Evolutionary conservation across 1,140 invertebrate genomes (phyloP), one percentile per base, ranked within the genome.

Genomic region (Drosophila pruinosa): DNA sequence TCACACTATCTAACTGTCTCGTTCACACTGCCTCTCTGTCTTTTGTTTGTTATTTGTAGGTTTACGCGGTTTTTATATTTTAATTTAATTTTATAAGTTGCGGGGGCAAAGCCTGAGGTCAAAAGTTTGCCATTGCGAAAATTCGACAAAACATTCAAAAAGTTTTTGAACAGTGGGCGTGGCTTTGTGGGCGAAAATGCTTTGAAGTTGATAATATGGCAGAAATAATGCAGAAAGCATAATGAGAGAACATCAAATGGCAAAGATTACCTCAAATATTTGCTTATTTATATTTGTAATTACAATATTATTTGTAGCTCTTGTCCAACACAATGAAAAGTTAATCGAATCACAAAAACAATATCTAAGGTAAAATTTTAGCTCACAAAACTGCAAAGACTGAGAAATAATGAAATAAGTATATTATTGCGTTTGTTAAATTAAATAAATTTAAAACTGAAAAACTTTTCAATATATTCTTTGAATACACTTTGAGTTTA

Each of bases 51-150:
- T 86, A 64, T 88, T 78, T 82, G 79, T 75, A 61, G 78, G 78
- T 75, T 86, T 88, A 78, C 74, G 82, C 81, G 82, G 81, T 85
- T 88, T 86, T 86, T 88, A 78, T 86, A 86, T 88, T 86, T 86
- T 86, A 88, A 86, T 86, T 86, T 88, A 82, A 86, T 86, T 88
- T 88, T 78, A 78, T 81, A 88, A 81, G 76, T 86, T 75, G 74
- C 56, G 28, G 45, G 57, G 36, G 19, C 50, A 15, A n/a, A 21
- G 12, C 50, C 41, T 53, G 48, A 48, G 67, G 67, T 70, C 61
- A 65, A 54, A 83, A 83, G 59, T 83, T 86, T 74, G 75, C 57
- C 76, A 73, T 59, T 74, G 80, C 80, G 41, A 73, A 86, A 83
- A 70, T 86, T 86, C 59, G 62, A 75, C 80, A 85, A 77, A 79